Evolutionary conservation across 1,140 invertebrate species (phyloP).

Genomic region (Acromyrmex echinatior): DNA sequence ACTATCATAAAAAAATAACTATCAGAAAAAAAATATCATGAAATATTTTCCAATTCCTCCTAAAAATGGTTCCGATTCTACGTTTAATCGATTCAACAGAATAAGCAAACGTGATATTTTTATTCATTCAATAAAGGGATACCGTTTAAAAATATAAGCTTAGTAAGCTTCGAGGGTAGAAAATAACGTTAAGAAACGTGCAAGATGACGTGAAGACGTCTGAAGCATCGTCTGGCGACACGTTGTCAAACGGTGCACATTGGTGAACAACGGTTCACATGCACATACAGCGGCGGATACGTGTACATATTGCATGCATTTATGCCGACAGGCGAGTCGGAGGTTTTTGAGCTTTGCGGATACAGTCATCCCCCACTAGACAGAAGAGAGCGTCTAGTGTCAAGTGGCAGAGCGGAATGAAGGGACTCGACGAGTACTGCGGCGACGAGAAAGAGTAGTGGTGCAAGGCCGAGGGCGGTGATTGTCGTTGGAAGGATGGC

Average conservation of each 20-base stretch:
- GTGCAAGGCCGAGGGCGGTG: conserved; percentile 30
- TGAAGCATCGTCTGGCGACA: conserved; percentile 37
- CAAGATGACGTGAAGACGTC: conserved; percentile 12
- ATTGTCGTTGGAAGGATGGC: conserved; percentile 55
- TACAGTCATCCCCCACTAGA: conserved; percentile 71
- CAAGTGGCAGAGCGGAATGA: conserved; percentile 70
- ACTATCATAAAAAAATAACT: background rate
- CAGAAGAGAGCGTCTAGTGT: conserved; percentile 78
- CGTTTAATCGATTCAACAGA: background rate
- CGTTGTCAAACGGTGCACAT: background rate
- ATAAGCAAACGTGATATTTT: conserved; percentile 18
- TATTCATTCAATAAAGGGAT: background rate
- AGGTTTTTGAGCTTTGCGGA: conserved; percentile 69
- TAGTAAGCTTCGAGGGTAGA: background rate
- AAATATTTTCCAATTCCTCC: conserved; percentile 7
- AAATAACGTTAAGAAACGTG: conserved; percentile 23
- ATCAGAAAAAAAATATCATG: conserved; percentile 22
- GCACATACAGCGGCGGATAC: conserved; percentile 1
- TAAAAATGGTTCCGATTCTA: background rate
- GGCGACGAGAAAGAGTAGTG: background rate
- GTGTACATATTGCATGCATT: conserved; percentile 41
- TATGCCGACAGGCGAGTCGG: conserved; percentile 44
- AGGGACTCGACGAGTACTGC: conserved; percentile 35
- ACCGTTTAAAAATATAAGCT: background rate
- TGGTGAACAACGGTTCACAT: background rate